These are phyloP conservation scores for Colinus virginianus DNA, from an alignment of 2,113 vertebrate genomes.

Conservation along the genomic window DNA sequence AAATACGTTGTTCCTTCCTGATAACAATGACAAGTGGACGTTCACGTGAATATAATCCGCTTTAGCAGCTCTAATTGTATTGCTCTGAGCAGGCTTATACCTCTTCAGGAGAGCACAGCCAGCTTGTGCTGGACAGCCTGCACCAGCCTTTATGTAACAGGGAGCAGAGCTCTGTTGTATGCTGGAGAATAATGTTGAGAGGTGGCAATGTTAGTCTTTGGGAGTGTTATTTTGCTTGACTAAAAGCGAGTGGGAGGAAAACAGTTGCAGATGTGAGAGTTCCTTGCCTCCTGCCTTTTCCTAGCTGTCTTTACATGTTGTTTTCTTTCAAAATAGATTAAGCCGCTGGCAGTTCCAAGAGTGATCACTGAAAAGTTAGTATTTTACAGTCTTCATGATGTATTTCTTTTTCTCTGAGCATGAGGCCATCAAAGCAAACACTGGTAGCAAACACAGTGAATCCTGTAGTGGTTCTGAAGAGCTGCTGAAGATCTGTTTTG, in stretches of 20 bases:
- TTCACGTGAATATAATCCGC: background rate
- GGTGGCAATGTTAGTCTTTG: background rate
- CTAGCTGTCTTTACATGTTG: background rate
- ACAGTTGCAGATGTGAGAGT: background rate
- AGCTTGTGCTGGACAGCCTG: background rate
- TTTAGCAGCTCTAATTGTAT: slow-evolving; percentile 39
- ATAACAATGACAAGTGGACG: background rate
- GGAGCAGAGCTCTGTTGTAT: background rate
- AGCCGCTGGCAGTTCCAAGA: background rate
- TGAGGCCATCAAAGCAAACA: background rate
- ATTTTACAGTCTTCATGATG: background rate
- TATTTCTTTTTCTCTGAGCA: background rate
- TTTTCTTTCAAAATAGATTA: background rate
- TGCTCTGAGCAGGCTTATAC: slow-evolving; percentile 42
- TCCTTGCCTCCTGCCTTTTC: background rate
- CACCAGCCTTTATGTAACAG: background rate
- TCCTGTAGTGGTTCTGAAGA: background rate
- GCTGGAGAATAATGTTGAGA: background rate
- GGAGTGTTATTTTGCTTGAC: background rate
- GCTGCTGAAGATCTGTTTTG: background rate
- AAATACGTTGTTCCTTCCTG: background rate
- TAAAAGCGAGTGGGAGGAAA: background rate
- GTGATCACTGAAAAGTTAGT: background rate
- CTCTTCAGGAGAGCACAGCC: background rate
- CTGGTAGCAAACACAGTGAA: background rate